Evolutionary conservation across 2,113 vertebrate genomes (phyloP), one percentile per base, ranked within the genome.

Genomic region (Elgaria multicarinata): DNA sequence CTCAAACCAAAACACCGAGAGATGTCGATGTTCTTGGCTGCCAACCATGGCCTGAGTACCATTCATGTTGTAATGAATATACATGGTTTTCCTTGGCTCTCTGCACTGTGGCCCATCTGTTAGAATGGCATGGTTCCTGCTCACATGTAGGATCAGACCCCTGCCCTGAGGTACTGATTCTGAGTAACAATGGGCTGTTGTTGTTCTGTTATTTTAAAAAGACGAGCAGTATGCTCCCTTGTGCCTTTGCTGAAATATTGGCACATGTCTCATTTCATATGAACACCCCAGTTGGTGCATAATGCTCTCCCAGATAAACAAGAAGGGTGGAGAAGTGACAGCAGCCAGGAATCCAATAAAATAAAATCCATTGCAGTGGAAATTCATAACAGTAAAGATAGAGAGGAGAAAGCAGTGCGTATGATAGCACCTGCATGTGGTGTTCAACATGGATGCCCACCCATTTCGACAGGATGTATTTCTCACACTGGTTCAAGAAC

Each of bases 21-120:
- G 89, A 91, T 94, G 83, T 91, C 94, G 95, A 93, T 94, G 87
- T 93, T 94, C 93, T 95, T 96, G 95, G 95, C 95, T 94, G 50
- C 55, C 83, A 78, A 95, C 95, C 94, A 95, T 95, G 94, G 95
- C 95, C 96, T 92, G 92, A 91, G 87, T 94, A 93, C 90, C 66
- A 0, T 71, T 87, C 64, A 87, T 88, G 83, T 91, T 86, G 79
- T 58, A 0, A 95, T 96, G 93, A 95, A 95, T 95, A 95, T 95
- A 94, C 93, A 96, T 95, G 94, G 82, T 18, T 94, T 94, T 95
- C 88, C 85, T 95, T 96, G 94, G 94, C 93, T 94, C 77, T 87
- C 93, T 95, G 81, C 14, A 18, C 88, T 3, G 12, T 89, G 92
- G 91, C 94, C 96, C 96, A 96, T 96, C 96, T 96, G 95, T 93